A percentile compares a stretch with the other conserved stretches of the same genome.
Evolutionary conservation across 2,113 vertebrate species (phyloP).

Genomic region (Vimba vimba): DNA sequence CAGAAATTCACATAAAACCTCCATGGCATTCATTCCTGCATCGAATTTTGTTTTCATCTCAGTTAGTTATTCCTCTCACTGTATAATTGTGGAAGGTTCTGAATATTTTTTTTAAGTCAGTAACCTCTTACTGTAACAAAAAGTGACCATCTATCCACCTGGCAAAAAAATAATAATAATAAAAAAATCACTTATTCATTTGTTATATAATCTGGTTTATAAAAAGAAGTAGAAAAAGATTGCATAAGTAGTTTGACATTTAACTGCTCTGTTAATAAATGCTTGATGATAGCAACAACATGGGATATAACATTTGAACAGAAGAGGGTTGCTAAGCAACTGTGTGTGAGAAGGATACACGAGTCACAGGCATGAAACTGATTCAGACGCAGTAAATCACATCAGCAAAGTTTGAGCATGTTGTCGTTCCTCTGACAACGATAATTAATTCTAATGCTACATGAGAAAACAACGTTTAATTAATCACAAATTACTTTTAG

Average conservation of each 20-base stretch:
- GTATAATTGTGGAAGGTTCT: background rate
- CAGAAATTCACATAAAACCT: background rate
- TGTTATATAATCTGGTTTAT: conserved; percentile 1
- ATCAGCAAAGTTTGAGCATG: conserved; percentile 34
- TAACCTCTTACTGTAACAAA: background rate
- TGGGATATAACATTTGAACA: conserved; percentile 53
- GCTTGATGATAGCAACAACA: conserved; percentile 25
- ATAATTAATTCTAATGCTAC: conserved; percentile 51
- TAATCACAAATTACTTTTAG: conserved; percentile 33
- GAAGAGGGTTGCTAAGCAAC: conserved; percentile 76
- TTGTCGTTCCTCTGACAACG: conserved; percentile 50
- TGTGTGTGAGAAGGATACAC: conserved; percentile 56
- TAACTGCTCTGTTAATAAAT: conserved; percentile 31
- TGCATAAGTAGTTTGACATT: background rate
- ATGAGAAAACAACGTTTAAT: conserved; percentile 37
- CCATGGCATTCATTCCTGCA: background rate
- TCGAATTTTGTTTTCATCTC: background rate
- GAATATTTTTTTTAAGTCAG: background rate
- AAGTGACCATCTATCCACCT: background rate
- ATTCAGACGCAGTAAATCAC: conserved; percentile 43
- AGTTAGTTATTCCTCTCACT: background rate
- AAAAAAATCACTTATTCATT: background rate
- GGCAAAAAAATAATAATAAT: background rate
- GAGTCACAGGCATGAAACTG: conserved; percentile 35
- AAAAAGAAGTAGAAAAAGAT: background rate